Evolutionary conservation across 1,140 invertebrate genomes (phyloP), one percentile per base, ranked within the genome.

Genomic region (Venustaconcha ellipsiformis): DNA sequence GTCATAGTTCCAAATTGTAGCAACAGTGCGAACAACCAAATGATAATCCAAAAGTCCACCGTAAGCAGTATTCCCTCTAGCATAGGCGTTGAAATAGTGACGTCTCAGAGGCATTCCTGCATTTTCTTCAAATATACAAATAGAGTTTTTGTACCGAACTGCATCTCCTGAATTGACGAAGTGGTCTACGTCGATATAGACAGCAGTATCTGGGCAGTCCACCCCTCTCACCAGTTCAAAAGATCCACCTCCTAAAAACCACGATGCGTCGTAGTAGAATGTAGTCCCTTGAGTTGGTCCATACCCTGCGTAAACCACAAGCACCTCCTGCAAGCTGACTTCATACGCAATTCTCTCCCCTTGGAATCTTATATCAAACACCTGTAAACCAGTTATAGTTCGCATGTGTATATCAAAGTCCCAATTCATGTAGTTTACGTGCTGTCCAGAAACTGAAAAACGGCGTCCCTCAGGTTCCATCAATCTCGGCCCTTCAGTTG

Each of bases 111-210:
- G 88, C 20, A 85, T 74, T 18, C 79, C 82, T 14, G 76, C 72
- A 59, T 82, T 84, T 14, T 82, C 78, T 80, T 89, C 88, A 80
- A 89, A 89, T 17, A 88, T 78, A 71, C 88, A 89, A 57, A 88
- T 80, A 48, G 85, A 73, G 60, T 87, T 84, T 65, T 80, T 81
- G 57, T 80, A 78, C n/a, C 37, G 68, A 15, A 67, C 73, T 14
- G 81, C 79, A 18, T 72, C 64, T 4, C 59, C 74, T 26, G 74
- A 66, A 72, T 81, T 81, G 8, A 74, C 73, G 67, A 84, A 83
- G 72, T 85, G 80, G 67, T 83, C 75, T 30, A 80, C 56, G 64
- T 85, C 81, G 4, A 80, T 57, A 73, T 84, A 86, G 14, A 82
- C 72, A 8, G 84, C 82, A 14, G 87, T 85, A 68, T 84, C 81